A percentile compares a stretch with the other conserved stretches of the same genome.
Conservation (phyloP, 2,888 invertebrate species). For the Yponomeuta evonymella region DNA sequence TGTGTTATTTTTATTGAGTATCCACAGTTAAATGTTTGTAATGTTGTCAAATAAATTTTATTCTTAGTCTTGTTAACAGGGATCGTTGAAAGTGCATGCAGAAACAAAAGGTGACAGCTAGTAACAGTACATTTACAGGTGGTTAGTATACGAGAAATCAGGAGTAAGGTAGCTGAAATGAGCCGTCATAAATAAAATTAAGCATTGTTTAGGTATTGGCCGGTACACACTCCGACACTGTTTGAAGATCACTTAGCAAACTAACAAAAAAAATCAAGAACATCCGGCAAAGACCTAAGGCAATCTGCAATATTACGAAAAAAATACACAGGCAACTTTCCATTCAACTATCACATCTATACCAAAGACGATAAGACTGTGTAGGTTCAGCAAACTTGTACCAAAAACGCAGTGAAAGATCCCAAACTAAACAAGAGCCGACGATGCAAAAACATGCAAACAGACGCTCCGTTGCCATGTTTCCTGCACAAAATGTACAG, state of each 20-base stretch:
- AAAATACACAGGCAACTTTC: neutral
- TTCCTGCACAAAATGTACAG: slow-evolving; percentile 29
- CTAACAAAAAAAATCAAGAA: slow-evolving; percentile 41
- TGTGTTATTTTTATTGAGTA: no score
- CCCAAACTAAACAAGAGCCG: slow-evolving; percentile 48
- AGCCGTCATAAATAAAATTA: no score
- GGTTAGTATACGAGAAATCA: no score
- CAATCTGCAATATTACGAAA: slow-evolving; percentile 23
- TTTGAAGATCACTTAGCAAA: slow-evolving; percentile 55
- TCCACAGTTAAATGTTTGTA: no score
- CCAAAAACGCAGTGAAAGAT: slow-evolving; percentile 56
- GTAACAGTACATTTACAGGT: no score
- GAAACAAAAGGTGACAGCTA: no score
- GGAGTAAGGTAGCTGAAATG: no score
- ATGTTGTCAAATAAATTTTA: no score
- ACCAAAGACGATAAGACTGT: neutral
- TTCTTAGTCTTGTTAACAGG: no score
- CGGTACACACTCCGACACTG: neutral
- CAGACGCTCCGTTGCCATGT: slow-evolving; percentile 42
- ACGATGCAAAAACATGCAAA: slow-evolving; percentile 52
- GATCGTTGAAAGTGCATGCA: no score
- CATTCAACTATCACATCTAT: neutral
- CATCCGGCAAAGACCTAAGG: slow-evolving; percentile 39
- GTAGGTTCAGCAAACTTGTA: slow-evolving; percentile 23
- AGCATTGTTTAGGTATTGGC: no score